A percentile compares a stretch with the other conserved stretches of the same genome.
Conservation (phyloP, 1,140 invertebrate genomes). For the Drosophila mayri region DNA sequence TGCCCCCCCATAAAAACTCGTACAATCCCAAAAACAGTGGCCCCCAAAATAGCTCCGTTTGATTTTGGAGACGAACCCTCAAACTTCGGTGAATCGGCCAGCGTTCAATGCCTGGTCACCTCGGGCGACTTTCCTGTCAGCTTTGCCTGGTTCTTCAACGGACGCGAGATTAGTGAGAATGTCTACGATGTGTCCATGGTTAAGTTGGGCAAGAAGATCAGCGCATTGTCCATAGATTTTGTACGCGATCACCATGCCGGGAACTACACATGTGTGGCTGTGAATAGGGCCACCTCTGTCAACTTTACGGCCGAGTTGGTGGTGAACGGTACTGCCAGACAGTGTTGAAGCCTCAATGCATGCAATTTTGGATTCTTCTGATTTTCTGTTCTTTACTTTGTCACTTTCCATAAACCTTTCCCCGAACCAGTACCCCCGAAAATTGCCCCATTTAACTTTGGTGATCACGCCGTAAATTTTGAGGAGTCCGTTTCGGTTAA, state of each 20-base stretch:
- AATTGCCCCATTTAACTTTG: constrained; percentile 89
- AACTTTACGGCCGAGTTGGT: constrained; percentile 89
- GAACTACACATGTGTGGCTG: constrained; percentile 90
- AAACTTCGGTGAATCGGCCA: constrained; percentile 90
- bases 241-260: constrained; percentile 88
- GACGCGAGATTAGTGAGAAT: constrained; percentile 86
- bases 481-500: constrained; percentile 90
- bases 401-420: background rate
- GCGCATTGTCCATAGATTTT: constrained; percentile 88
- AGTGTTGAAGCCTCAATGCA: background rate
- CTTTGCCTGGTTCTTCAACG: constrained; percentile 87
- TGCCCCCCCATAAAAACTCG: too few species aligned
- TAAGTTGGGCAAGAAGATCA: constrained; percentile 85
- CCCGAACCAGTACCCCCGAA: constrained; percentile 88
- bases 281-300: constrained; percentile 90
- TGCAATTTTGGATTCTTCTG: background rate
- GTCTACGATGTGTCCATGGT: constrained; percentile 85
- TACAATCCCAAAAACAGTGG: constrained; percentile 85
- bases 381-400: constrained; percentile 24
- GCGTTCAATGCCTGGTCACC: constrained; percentile 90
- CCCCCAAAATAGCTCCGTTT: constrained; percentile 89
- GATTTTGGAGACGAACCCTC: constrained; percentile 88
- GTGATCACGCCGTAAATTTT: constrained; percentile 88
- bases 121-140: constrained; percentile 91
- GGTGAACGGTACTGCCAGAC: constrained; percentile 86